Percentiles rank a stretch among this genome's conserved stretches.
Evolutionary conservation across 2,113 vertebrate genomes (phyloP).

Genomic region (Phrynosoma platyrhinos): DNA sequence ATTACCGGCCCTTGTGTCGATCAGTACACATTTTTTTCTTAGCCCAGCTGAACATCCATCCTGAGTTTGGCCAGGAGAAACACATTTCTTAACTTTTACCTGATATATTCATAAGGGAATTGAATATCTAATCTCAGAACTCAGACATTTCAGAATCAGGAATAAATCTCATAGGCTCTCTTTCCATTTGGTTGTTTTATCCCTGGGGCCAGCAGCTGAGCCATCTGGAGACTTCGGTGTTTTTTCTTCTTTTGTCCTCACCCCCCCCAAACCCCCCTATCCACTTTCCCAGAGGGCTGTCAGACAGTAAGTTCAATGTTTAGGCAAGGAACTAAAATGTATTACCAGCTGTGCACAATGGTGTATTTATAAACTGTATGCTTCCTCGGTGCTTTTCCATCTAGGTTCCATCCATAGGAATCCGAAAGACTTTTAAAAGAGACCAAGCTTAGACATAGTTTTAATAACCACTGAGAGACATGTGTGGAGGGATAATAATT

Average conservation of each 20-base stretch:
- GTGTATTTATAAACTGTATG: constrained; percentile 19
- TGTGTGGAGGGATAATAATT: not conserved
- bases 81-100: not conserved
- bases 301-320: constrained; percentile 10
- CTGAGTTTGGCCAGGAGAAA: constrained; percentile 17
- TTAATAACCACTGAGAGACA: not conserved
- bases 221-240: constrained; percentile 15
- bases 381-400: not conserved
- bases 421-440: not conserved
- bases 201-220: constrained; percentile 10
- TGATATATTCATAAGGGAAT: not conserved
- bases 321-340: constrained; percentile 24
- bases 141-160: not conserved
- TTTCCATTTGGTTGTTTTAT: constrained; percentile 11
- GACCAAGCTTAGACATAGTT: not conserved
- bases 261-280: not conserved
- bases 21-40: not conserved
- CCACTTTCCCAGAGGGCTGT: not conserved
- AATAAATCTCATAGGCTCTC: not conserved
- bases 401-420: not conserved
- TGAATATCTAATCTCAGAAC: not conserved
- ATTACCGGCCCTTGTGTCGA: not conserved
- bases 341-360: constrained; percentile 32
- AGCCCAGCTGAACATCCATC: constrained; percentile 10
- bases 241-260: not conserved